These are phyloP conservation scores for Aphidius ervi DNA, from an alignment of 1,140 invertebrate genomes.

Conservation along the genomic window DNA sequence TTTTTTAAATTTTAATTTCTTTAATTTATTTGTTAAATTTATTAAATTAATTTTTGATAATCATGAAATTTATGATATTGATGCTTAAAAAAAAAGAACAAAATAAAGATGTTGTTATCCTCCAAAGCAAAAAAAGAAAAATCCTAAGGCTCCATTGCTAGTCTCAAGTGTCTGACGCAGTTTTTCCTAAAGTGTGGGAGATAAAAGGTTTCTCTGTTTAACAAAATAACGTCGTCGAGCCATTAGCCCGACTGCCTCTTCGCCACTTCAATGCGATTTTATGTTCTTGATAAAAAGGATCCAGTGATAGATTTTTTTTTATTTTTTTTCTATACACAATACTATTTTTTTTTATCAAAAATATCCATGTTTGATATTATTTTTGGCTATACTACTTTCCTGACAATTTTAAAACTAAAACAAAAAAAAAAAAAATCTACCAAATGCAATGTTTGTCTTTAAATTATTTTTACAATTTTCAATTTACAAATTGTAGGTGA, in stretches of 20 bases:
- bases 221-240: constrained; percentile 49
- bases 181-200: constrained; percentile 27
- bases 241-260: constrained; percentile 49
- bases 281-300: constrained; percentile 30
- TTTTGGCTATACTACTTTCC: no score
- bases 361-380: no score
- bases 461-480: no score
- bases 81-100: not conserved
- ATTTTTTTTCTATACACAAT: no score
- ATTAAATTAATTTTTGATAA: not conserved
- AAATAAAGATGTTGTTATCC: not conserved
- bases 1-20: constrained; percentile 4
- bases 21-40: not conserved
- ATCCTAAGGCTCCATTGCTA: constrained; percentile 31
- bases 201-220: constrained; percentile 55
- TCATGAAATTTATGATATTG: not conserved
- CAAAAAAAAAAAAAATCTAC: no score
- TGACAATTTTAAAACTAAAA: no score
- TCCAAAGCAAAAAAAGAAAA: not conserved
- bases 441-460: no score
- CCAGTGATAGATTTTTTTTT: constrained; percentile 8
- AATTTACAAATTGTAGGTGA: no score
- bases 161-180: constrained; percentile 25
- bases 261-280: constrained; percentile 39
- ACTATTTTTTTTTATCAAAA: no score